A percentile compares a stretch with the other conserved stretches of the same genome.
Evolutionary conservation across 2,797 vertebrate genomes (phyloP).

Genomic region (Bryconaethiops microstoma): DNA sequence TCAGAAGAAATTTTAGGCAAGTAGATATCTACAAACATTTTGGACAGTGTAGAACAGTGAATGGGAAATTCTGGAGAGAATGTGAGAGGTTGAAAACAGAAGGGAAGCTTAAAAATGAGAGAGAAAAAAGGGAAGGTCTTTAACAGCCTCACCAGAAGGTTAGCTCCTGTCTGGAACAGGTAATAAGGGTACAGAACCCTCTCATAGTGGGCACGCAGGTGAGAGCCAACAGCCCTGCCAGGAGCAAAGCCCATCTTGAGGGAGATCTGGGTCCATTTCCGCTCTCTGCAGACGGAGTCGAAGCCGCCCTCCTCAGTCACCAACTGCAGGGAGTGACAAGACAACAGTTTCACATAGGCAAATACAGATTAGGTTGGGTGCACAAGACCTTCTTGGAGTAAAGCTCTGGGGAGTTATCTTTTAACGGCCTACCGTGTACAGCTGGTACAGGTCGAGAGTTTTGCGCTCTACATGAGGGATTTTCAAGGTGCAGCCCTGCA

Average conservation of each 20-base stretch:
- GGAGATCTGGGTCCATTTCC: slow-evolving; percentile 96
- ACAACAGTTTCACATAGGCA: slow-evolving; percentile 11
- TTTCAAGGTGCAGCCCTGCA: slow-evolving; percentile 96
- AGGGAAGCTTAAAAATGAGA: background rate
- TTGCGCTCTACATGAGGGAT: slow-evolving; percentile 98
- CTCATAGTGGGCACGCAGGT: slow-evolving; percentile 93
- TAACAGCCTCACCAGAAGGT: slow-evolving; percentile 82
- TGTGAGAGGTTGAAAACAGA: background rate
- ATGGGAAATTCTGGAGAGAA: too few species aligned
- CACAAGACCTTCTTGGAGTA: background rate
- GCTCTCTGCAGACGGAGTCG: slow-evolving; percentile 91
- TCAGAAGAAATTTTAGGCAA: background rate
- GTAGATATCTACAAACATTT: background rate
- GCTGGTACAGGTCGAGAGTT: slow-evolving; percentile 94
- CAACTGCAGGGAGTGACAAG: slow-evolving; percentile 73
- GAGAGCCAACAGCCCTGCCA: slow-evolving; percentile 95
- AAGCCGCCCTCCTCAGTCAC: slow-evolving; percentile 96
- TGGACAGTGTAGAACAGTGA: too few species aligned
- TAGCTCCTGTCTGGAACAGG: slow-evolving; percentile 91
- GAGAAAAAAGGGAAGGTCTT: background rate
- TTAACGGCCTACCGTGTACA: slow-evolving; percentile 84
- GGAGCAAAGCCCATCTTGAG: slow-evolving; percentile 95
- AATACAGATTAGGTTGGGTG: background rate
- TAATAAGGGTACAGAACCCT: slow-evolving; percentile 96
- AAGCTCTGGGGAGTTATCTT: background rate